Conservation (phyloP, 2,888 invertebrate species). For the Drosophila glabriapex region DNA sequence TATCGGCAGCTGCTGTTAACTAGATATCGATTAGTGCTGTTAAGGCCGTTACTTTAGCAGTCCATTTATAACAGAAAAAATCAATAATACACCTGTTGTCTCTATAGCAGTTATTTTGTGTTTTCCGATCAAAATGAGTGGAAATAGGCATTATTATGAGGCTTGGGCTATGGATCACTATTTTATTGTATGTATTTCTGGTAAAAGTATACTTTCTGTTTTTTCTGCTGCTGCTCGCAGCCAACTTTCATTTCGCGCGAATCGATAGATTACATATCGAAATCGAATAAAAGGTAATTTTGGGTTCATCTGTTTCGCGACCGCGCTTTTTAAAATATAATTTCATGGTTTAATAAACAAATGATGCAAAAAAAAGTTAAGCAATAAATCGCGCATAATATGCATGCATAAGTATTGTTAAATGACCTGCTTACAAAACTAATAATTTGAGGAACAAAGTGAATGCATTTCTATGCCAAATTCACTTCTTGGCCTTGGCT, state of each 20-base stretch:
- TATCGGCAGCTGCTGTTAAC: neutral
- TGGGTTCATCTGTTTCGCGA: neutral
- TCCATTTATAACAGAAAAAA: neutral
- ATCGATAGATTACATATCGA: neutral
- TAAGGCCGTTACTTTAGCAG: neutral
- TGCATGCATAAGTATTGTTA: conserved; percentile 18
- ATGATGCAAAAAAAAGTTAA: neutral
- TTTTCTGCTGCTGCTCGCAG: neutral
- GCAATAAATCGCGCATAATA: neutral
- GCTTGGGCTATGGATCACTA: neutral
- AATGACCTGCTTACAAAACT: conserved; percentile 15
- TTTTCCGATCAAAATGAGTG: neutral
- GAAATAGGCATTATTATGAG: neutral
- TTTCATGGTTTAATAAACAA: conserved; percentile 5
- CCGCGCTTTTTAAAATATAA: neutral
- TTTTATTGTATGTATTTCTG: neutral
- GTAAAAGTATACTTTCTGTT: too few species aligned
- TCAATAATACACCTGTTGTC: conserved; percentile 9
- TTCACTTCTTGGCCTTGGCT: conserved; percentile 76
- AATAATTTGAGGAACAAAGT: conserved; percentile 15
- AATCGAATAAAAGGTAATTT: neutral
- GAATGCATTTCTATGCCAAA: neutral
- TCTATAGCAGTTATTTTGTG: neutral
- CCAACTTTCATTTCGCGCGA: neutral
- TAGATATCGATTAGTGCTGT: conserved; percentile 6